These are phyloP conservation scores for Microcebus tavaratra DNA, from an alignment of 2,113 vertebrate genomes.

Conservation along the genomic window DNA sequence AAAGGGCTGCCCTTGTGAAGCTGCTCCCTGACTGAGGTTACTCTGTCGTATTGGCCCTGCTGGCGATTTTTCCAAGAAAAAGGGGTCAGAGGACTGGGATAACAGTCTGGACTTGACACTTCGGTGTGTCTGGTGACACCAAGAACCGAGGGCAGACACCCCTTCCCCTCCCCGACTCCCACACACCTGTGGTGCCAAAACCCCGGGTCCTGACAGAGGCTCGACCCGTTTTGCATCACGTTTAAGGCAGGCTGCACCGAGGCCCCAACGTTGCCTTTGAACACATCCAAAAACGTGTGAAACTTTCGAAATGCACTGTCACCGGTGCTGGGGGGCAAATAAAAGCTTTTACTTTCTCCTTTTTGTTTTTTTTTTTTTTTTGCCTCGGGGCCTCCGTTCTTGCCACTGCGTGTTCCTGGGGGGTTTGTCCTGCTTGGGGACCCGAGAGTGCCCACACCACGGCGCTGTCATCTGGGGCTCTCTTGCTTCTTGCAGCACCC, in stretches of 20 bases:
- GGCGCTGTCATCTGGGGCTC: not conserved
- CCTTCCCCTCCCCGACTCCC: too few species aligned
- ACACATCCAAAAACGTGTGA: not conserved
- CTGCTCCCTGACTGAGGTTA: too few species aligned
- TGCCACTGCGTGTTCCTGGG: rapidly evolving
- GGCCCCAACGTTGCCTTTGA: not conserved
- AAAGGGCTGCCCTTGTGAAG: too few species aligned
- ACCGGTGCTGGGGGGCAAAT: rapidly evolving
- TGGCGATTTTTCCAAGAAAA: too few species aligned
- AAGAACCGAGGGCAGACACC: too few species aligned
- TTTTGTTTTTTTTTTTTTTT: too few species aligned
- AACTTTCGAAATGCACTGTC: rapidly evolving
- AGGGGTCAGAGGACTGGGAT: too few species aligned
- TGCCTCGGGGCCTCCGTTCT: not conserved
- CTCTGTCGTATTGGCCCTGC: too few species aligned
- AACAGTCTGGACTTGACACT: too few species aligned
- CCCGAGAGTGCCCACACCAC: rapidly evolving
- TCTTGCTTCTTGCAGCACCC: not conserved
- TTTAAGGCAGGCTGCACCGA: rapidly evolving
- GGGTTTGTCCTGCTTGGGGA: not conserved
- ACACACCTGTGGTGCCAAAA: too few species aligned
- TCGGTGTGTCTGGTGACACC: too few species aligned
- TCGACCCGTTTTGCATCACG: rapidly evolving
- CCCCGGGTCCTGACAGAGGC: too few species aligned
- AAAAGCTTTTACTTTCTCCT: rapidly evolving